phyloP scores from a whole-genome alignment of 2,113 vertebrate genomes.

The Fregetta grallaria region DNA sequence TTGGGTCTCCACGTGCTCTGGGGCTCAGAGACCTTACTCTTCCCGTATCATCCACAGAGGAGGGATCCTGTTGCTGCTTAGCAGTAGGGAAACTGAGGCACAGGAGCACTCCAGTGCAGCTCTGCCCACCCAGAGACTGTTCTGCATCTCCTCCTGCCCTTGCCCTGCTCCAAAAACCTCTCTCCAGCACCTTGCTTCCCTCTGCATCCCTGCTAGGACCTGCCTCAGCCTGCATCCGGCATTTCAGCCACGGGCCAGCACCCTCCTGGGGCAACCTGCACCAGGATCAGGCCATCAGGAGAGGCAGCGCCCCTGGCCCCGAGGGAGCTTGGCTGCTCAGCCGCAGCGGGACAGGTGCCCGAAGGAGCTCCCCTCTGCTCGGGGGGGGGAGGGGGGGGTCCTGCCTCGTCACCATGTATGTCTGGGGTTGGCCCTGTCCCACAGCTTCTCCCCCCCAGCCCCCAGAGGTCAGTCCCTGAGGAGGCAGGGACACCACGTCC shows the following conservation, averaged over 20 bases:
- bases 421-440: not conserved
- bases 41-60: not conserved
- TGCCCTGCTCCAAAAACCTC: not conserved
- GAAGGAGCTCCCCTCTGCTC: not conserved
- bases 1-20: fast-evolving
- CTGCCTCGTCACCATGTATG: fast-evolving
- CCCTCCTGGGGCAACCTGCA: not conserved
- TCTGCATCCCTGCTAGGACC: not conserved
- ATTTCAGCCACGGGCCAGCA: fast-evolving
- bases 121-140: not conserved
- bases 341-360: fast-evolving
- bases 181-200: fast-evolving
- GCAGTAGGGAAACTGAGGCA: not conserved
- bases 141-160: not conserved
- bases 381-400: not conserved
- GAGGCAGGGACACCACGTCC: not conserved
- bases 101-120: fast-evolving
- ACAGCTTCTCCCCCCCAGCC: not conserved
- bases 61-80: not conserved
- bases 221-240: not conserved
- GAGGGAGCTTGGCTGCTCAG: not conserved
- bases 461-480: not conserved
- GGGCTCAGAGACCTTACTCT: not conserved
- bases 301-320: not conserved
- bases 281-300: not conserved